Evolutionary conservation across 2,888 invertebrate genomes (phyloP).

Genomic region (Nyleta sp.): DNA sequence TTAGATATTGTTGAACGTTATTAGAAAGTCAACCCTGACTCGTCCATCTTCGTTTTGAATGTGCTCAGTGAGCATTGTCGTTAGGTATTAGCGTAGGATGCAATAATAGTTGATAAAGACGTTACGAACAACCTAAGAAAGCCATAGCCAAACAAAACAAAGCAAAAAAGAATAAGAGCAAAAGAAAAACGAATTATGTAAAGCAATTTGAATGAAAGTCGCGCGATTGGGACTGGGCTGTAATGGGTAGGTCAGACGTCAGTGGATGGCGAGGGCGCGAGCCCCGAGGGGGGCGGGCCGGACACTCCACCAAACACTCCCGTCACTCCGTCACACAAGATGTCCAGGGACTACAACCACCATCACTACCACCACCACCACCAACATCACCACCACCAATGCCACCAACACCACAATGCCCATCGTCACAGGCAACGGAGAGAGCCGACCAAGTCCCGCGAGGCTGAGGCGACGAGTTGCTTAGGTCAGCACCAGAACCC

Average conservation of each 20-base stretch:
- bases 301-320: conserved; percentile 82
- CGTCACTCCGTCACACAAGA: conserved; percentile 80
- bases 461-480: conserved; percentile 72
- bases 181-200: conserved; percentile 31
- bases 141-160: conserved; percentile 18
- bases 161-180: conserved; percentile 13
- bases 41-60: conserved; percentile 73
- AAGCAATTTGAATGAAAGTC: conserved; percentile 57
- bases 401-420: conserved; percentile 63
- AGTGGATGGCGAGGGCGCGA: conserved; percentile 80
- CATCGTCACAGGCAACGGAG: conserved; percentile 73
- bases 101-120: conserved; percentile 77
- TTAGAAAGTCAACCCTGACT: conserved; percentile 38
- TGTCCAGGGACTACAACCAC: conserved; percentile 69
- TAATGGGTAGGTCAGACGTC: conserved; percentile 82
- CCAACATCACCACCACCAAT: conserved; percentile 52
- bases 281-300: conserved; percentile 77
- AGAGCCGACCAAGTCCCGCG: conserved; percentile 74
- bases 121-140: conserved; percentile 68
- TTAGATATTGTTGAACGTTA: no score
- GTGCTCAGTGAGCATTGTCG: conserved; percentile 80
- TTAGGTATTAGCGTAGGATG: conserved; percentile 81
- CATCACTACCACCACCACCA: conserved; percentile 34
- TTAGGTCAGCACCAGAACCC: conserved; percentile 76
- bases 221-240: conserved; percentile 81